These are phyloP conservation scores for Ailurus styani DNA, from an alignment of 2,113 vertebrate genomes.

Conservation along the genomic window DNA sequence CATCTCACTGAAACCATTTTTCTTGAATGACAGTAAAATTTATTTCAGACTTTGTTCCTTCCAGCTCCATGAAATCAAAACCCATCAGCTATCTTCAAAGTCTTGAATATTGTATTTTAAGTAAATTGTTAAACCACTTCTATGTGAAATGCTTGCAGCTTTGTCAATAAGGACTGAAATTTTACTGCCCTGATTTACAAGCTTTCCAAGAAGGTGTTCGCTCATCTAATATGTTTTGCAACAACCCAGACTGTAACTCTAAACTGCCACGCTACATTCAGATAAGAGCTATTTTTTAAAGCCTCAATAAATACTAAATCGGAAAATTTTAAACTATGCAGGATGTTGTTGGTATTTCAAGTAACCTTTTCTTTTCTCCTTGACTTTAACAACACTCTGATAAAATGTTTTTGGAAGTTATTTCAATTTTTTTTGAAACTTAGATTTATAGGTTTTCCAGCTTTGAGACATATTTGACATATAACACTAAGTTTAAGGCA, in stretches of 20 bases:
- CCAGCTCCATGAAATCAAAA: neutral
- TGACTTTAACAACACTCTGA: neutral
- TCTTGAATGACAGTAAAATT: neutral
- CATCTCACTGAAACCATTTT: neutral
- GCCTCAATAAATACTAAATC: neutral
- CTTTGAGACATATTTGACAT: neutral
- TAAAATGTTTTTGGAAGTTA: neutral
- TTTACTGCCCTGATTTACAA: slow-evolving; percentile 14
- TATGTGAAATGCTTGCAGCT: neutral
- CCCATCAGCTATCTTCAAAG: neutral
- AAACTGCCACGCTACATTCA: neutral
- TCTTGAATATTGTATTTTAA: slow-evolving; percentile 3
- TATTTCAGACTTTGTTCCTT: slow-evolving; percentile 26
- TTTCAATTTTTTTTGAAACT: neutral
- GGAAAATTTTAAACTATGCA: neutral
- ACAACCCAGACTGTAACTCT: neutral
- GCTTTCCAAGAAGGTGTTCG: neutral
- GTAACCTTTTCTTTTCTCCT: neutral
- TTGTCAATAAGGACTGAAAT: slow-evolving; percentile 10
- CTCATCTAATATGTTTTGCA: neutral
- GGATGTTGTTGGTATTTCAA: neutral
- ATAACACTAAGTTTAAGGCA: neutral
- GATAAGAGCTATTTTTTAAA: slow-evolving; percentile 22
- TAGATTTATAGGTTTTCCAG: neutral
- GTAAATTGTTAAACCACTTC: slow-evolving; percentile 41